phyloP scores from a whole-genome alignment of 92 coral and sea anemone species.

The Paramuricea clavata region DNA sequence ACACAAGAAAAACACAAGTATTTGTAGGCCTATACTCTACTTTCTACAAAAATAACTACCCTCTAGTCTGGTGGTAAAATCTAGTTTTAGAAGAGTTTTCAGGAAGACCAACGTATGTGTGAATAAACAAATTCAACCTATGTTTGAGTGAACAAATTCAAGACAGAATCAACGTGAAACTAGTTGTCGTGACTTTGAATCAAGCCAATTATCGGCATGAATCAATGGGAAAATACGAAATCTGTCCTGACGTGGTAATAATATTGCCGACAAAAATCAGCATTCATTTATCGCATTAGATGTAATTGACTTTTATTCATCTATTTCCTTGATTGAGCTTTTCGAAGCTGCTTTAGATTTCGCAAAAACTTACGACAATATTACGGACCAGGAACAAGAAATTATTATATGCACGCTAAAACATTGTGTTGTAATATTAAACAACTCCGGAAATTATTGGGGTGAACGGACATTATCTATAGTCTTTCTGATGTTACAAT shows the following conservation, averaged over 20 bases:
- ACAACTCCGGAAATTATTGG: not conserved
- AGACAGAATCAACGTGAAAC: constrained; percentile 8
- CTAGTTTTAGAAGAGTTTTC: too few relatives aligned
- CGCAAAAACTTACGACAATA: constrained; percentile 32
- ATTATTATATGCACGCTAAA: not conserved
- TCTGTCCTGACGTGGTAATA: constrained; percentile 42
- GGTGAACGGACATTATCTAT: not conserved
- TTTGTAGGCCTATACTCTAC: not conserved
- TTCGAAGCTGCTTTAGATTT: constrained; percentile 36
- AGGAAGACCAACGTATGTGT: too few relatives aligned
- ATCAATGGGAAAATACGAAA: not conserved
- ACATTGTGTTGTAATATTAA: not conserved
- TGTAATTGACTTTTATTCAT: not conserved
- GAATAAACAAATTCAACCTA: too few relatives aligned
- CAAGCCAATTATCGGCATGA: not conserved
- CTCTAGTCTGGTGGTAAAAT: too few relatives aligned
- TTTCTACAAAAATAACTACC: too few relatives aligned
- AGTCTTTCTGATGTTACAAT: not conserved
- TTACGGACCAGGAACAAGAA: not conserved
- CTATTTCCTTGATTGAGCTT: constrained; percentile 36
- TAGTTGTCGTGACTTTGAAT: not conserved
- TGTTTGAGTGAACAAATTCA: constrained; percentile 52
- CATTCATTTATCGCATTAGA: constrained; percentile 33
- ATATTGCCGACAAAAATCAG: constrained; percentile 16
- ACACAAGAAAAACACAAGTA: not conserved